A percentile compares a stretch with the other conserved stretches of the same genome.
Evolutionary conservation across 2,888 invertebrate species (phyloP).

Genomic region (Diadromus collaris): DNA sequence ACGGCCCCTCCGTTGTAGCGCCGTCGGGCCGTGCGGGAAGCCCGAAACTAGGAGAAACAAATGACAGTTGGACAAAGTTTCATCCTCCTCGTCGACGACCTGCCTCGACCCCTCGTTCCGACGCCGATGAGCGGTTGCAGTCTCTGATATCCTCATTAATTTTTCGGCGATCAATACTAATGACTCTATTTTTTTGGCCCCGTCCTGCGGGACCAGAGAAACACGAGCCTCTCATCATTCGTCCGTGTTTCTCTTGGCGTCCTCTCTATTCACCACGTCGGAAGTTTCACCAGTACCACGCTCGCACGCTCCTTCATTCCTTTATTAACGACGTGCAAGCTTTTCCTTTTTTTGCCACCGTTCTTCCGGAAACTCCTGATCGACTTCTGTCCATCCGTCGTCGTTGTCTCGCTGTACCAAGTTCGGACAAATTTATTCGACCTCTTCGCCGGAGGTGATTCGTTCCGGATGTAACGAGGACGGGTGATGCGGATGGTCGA

Average conservation of each 20-base stretch:
- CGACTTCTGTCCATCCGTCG: slow-evolving; percentile 32
- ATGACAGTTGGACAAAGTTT: slow-evolving; percentile 71
- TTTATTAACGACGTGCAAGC: slow-evolving; percentile 31
- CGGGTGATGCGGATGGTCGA: background rate
- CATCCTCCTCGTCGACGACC: slow-evolving; percentile 57
- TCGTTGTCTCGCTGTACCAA: background rate
- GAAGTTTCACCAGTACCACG: background rate
- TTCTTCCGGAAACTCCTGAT: slow-evolving; percentile 18
- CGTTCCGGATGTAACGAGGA: slow-evolving; percentile 53
- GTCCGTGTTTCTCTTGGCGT: slow-evolving; percentile 20
- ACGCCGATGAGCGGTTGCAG: slow-evolving; percentile 66
- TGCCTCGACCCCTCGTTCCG: slow-evolving; percentile 49
- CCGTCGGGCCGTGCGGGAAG: slow-evolving; percentile 47
- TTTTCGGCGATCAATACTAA: slow-evolving; percentile 67
- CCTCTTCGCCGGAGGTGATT: slow-evolving; percentile 49
- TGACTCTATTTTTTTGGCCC: slow-evolving; percentile 57
- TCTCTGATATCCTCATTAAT: slow-evolving; percentile 77
- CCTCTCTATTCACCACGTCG: slow-evolving; percentile 1
- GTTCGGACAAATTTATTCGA: slow-evolving; percentile 43
- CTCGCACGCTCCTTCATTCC: slow-evolving; percentile 15
- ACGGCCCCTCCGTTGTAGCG: slow-evolving; percentile 30
- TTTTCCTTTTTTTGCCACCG: slow-evolving; percentile 29
- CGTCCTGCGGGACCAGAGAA: slow-evolving; percentile 31
- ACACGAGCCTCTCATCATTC: slow-evolving; percentile 39
- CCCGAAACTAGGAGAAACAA: slow-evolving; percentile 65